Base-by-base conservation (phyloP, 1,140 invertebrate genomes). In the Glossosoma conforme region DNA sequence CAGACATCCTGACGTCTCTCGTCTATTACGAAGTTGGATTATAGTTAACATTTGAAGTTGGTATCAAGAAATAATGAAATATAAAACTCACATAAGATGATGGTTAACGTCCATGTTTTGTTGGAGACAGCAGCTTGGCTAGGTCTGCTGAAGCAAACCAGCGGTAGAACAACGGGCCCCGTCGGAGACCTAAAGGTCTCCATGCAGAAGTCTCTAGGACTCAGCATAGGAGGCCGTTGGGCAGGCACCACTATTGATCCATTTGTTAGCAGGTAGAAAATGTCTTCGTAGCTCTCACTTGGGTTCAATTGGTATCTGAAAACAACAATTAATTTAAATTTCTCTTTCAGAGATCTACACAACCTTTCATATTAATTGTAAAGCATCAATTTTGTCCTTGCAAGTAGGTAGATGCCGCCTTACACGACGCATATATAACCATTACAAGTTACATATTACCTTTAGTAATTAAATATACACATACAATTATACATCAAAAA, bases 261-360 rank as follows among this genome's bases (percentile, higher is more conserved):
- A 56, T 83, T 82, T 15, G 67, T 61, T 45, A 82, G 58, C 33
- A 82, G 67, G 57, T 78, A 75, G 60, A 79, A 77, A 33, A 75
- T 72, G 52, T 82, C 80, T 40, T 67, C 60, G 40, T 58, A 68
- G n/a, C 63, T 59, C 44, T 67, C 56, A 6, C 73, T 61, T 1
- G 79, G 78, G 32, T 76, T 62, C 30, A 83, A 51, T 59, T 74
- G 70, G 56, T 78, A 81, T 51, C 80, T 75, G 62, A 6, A 53
- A 55, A 36, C 45, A 44, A 52, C 51, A 56, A 25, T 3, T 9
- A 54, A 6, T 19, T n/a, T 20, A 25, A 44, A 44, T 11, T 9
- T n/a, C 15, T 44, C 15, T 43, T 40, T 17, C 2, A 37, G 6
- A 14, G 6, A 13, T n/a, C 6, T 6, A 13, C 35, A 37, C 11